Conservation (phyloP, 1,140 invertebrate species). For the Melitaea cinxia region DNA sequence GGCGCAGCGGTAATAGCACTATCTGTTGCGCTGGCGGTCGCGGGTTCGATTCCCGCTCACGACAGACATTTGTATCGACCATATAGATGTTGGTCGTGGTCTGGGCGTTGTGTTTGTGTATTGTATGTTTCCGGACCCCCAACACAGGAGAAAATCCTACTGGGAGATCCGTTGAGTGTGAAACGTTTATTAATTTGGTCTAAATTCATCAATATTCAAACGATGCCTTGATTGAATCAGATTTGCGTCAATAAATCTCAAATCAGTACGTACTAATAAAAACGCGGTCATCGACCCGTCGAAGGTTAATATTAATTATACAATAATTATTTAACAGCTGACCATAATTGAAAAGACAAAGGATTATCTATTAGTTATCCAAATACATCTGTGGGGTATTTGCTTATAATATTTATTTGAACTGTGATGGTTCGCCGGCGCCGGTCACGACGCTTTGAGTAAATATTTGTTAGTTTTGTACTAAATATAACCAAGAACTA, state of each 20-base stretch:
- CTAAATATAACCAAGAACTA: neutral
- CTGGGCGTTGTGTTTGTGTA: no score
- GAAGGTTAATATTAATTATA: slow-evolving; percentile 22
- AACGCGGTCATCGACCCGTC: slow-evolving; percentile 7
- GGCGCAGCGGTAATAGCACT: no score
- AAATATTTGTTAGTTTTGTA: neutral
- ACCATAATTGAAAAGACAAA: slow-evolving; percentile 22
- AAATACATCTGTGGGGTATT: slow-evolving; percentile 12
- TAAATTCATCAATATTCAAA: slow-evolving; percentile 5
- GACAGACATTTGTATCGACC: no score
- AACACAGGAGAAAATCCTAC: no score
- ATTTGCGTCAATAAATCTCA: slow-evolving; percentile 3
- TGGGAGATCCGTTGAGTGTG: no score
- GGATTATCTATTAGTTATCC: slow-evolving; percentile 26
- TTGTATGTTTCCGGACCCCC: no score
- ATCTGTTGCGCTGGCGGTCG: no score
- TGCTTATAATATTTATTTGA: slow-evolving; percentile 11
- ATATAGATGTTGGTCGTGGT: no score
- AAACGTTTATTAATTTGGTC: no score
- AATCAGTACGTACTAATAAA: neutral
- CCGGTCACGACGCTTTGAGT: neutral
- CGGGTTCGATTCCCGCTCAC: no score
- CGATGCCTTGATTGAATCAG: neutral
- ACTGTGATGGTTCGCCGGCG: slow-evolving; percentile 13
- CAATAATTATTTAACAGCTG: slow-evolving; percentile 25